phyloP scores from a whole-genome alignment of 2,797 vertebrate species.

The Xenentodon cancila region DNA sequence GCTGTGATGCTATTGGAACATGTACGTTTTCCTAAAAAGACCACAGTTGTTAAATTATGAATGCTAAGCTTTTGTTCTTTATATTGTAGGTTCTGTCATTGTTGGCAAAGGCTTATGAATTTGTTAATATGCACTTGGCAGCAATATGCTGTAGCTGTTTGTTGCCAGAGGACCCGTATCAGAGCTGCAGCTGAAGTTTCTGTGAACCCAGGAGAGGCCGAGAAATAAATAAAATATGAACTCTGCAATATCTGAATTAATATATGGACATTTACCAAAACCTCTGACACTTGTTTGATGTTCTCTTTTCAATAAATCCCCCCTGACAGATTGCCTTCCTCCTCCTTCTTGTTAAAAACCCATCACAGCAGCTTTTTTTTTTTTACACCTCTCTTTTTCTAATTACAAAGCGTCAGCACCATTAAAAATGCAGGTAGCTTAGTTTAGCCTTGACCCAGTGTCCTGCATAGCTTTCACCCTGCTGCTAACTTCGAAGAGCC shows the following conservation, averaged over 20 bases:
- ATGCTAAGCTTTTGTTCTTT: slow-evolving; percentile 8
- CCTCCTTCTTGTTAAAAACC: slow-evolving; percentile 37
- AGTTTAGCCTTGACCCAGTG: slow-evolving; percentile 45
- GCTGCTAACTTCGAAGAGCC: slow-evolving; percentile 26
- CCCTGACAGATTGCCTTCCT: slow-evolving; percentile 10
- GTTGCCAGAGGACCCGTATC: slow-evolving; percentile 20
- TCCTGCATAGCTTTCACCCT: slow-evolving; percentile 31
- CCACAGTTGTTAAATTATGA: slow-evolving; percentile 4
- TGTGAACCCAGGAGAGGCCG: not conserved
- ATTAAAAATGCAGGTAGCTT: slow-evolving; percentile 39
- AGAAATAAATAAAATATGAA: slow-evolving; percentile 26
- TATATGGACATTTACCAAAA: slow-evolving; percentile 3
- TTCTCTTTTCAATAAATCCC: slow-evolving; percentile 18
- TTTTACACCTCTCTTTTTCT: not conserved
- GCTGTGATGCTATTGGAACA: slow-evolving; percentile 1
- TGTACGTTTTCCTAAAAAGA: slow-evolving; percentile 14
- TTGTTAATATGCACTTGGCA: slow-evolving; percentile 18
- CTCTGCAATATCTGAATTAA: slow-evolving; percentile 20
- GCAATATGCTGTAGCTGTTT: slow-evolving; percentile 2
- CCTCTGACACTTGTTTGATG: not conserved
- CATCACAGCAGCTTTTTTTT: slow-evolving; percentile 5
- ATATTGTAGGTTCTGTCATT: not conserved
- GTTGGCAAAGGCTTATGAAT: slow-evolving; percentile 10
- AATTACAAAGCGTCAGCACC: slow-evolving; percentile 30
- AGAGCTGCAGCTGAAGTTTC: slow-evolving; percentile 24